Conservation (phyloP, 2,113 vertebrate species). For the Heliornis fulica region DNA sequence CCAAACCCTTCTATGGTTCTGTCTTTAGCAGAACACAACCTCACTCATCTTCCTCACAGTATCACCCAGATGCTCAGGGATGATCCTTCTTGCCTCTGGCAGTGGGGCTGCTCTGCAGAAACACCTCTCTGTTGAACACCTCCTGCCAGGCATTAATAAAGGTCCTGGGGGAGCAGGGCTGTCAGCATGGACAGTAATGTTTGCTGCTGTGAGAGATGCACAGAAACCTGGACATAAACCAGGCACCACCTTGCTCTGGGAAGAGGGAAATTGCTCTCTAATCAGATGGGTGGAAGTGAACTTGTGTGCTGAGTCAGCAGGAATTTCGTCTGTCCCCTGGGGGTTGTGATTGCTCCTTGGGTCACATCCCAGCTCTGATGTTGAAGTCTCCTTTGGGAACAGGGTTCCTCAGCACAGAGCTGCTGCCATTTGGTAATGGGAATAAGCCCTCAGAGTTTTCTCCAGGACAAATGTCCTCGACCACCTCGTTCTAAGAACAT, state of each 20-base stretch:
- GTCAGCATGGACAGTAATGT: background rate
- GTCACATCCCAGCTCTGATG: constrained; percentile 33
- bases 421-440: constrained; percentile 28
- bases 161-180: background rate
- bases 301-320: constrained; percentile 5
- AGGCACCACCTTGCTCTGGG: background rate
- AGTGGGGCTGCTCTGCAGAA: background rate
- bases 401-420: constrained; percentile 16
- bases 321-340: background rate
- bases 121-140: background rate
- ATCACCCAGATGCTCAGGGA: background rate
- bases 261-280: constrained; percentile 5
- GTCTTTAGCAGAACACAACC: background rate
- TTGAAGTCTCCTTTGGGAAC: background rate
- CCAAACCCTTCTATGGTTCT: too few relatives aligned
- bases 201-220: background rate
- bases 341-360: background rate
- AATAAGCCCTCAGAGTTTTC: background rate
- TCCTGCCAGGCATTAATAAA: background rate
- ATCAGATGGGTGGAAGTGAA: constrained; percentile 29
- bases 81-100: background rate
- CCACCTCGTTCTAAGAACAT: background rate
- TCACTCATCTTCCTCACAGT: background rate
- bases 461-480: background rate
- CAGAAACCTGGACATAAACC: background rate